A percentile compares a stretch with the other conserved stretches of the same genome.
Conservation (phyloP, 2,797 vertebrate species). For the Labeo calbasu region DNA sequence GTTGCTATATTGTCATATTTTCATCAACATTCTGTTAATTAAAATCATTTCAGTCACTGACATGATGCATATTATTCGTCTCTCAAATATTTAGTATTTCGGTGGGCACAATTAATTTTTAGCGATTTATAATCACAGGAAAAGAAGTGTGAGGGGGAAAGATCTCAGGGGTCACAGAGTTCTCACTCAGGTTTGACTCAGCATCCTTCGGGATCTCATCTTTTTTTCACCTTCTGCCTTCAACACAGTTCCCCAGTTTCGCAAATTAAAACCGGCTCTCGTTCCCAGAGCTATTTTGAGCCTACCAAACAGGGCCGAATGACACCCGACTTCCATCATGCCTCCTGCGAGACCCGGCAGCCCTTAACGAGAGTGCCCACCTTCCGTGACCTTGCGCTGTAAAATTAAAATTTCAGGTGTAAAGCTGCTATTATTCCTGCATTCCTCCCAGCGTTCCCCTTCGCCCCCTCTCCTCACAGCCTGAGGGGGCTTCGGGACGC, state of each 20-base stretch:
- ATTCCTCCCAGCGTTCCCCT: constrained; percentile 35
- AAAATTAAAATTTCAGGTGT: constrained; percentile 68
- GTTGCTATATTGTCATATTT: not conserved
- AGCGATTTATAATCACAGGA: constrained; percentile 9
- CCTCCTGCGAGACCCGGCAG: constrained; percentile 57
- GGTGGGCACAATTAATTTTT: not conserved
- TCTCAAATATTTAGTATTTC: not conserved
- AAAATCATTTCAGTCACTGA: not conserved
- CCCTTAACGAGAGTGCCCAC: constrained; percentile 61
- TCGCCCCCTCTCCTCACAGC: constrained; percentile 29
- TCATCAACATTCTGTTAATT: not conserved
- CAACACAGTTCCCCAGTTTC: constrained; percentile 54
- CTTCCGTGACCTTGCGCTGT: constrained; percentile 58
- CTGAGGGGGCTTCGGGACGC: constrained; percentile 27
- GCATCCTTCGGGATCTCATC: constrained; percentile 59
- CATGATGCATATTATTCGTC: not conserved
- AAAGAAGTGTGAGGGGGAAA: constrained; percentile 6
- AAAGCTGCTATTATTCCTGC: constrained; percentile 60
- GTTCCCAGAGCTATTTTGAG: constrained; percentile 67
- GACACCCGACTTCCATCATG: constrained; percentile 71
- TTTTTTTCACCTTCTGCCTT: constrained; percentile 45
- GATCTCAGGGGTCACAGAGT: constrained; percentile 42
- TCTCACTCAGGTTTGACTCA: constrained; percentile 59
- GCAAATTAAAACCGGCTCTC: constrained; percentile 66
- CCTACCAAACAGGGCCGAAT: constrained; percentile 63